Evolutionary conservation across 2,113 vertebrate species (phyloP), one percentile per base, ranked within the genome.

Genomic region (Bolborhynchus lineola): DNA sequence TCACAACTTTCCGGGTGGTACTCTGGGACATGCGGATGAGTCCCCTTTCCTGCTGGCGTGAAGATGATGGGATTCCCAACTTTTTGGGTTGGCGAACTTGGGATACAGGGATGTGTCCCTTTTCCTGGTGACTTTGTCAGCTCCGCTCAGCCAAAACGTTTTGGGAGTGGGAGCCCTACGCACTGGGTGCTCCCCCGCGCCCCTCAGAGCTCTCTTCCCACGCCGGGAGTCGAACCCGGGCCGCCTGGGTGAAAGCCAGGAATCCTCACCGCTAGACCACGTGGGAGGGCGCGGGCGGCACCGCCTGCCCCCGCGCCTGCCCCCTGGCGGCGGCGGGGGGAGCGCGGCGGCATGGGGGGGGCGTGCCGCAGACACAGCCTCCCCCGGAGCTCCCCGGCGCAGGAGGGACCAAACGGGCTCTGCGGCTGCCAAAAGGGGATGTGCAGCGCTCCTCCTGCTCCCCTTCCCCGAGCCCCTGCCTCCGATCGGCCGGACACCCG

Each of bases 221-320:
- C 93, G 98, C 98, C 97, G 97, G 98, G 98, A 98, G 98, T 98
- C 97, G 97, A 98, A 98, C 98, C 98, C 98, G 97, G 98, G 98
- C 98, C 97, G 97, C 98, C 97, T 98, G 98, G 98, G 97, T 98
- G 97, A 97, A 98, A 97, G 94, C 96, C 97, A 98, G 98, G 98
- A 98, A 98, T 97, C 97, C 97, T 98, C 93, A 98, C 98, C 98
- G 97, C 98, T 98, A 98, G 98, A 98, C 98, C 98, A 98, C 72
- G 80, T 88, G 93, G 93, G 93, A 89, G 2, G n/a, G 37, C 33
- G 6, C 46, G 8, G 1, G 1, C 0, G 17, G 0, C 0, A 0
- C 0, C 0, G 8, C 25, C 21, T 13, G 35, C 13, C 8, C 5
- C 14, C 15, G 41, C 47, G 6, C 64, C 82, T 77, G 92, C 77